Evolutionary conservation across 2,113 vertebrate species (phyloP).

Genomic region (Meriones unguiculatus): DNA sequence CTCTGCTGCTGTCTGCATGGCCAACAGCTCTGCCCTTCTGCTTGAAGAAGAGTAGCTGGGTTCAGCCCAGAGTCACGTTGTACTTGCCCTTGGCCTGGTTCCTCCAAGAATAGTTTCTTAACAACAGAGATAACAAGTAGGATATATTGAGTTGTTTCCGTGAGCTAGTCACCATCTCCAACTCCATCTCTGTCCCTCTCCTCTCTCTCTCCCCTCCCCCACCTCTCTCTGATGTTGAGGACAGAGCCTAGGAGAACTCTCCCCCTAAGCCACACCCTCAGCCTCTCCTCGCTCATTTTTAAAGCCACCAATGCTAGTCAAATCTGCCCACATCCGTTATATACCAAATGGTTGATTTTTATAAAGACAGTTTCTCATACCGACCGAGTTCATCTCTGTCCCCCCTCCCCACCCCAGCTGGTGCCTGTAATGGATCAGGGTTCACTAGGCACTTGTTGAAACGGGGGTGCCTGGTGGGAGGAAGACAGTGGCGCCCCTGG

Average conservation of each 20-base stretch:
- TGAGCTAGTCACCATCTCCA: not conserved
- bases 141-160: not conserved
- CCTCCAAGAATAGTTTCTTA: not conserved
- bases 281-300: not conserved
- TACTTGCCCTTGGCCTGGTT: not conserved
- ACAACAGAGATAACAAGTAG: not conserved
- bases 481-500: not conserved
- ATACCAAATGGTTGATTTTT: not conserved
- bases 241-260: not conserved
- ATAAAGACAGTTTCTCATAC: not conserved
- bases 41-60: not conserved
- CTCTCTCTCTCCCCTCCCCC: not conserved
- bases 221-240: not conserved
- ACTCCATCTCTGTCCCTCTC: not conserved
- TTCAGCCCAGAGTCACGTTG: not conserved
- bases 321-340: not conserved
- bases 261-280: not conserved
- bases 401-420: accelerated
- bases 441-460: not conserved
- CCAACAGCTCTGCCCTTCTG: too few species aligned
- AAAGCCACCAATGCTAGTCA: not conserved
- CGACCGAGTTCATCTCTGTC: accelerated
- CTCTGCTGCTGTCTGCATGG: not conserved
- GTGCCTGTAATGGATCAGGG: accelerated
- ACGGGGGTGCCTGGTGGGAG: not conserved